These are phyloP conservation scores for Halocaridina rubra DNA, from an alignment of 2,888 invertebrate genomes.

Conservation along the genomic window DNA sequence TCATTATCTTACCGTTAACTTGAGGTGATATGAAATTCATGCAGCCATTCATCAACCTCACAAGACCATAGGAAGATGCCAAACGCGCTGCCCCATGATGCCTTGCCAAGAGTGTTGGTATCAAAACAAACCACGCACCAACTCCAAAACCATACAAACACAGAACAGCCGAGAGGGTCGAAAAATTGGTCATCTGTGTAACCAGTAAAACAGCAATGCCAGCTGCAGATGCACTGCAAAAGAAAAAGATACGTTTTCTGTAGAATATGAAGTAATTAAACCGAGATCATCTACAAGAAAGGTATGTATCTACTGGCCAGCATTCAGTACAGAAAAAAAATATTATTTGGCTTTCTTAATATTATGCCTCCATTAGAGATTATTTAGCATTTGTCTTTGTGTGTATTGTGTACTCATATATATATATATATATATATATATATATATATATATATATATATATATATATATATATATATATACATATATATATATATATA, in stretches of 20 bases:
- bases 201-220: constrained; percentile 77
- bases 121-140: constrained; percentile 82
- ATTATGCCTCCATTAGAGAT: too few relatives aligned
- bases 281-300: too few relatives aligned
- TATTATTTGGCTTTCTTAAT: too few relatives aligned
- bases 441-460: too few relatives aligned
- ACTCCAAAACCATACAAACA: constrained; percentile 79
- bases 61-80: constrained; percentile 80
- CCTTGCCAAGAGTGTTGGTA: constrained; percentile 80
- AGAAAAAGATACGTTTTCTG: constrained; percentile 14
- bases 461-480: too few relatives aligned
- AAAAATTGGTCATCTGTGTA: constrained; percentile 76
- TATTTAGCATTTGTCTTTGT: too few relatives aligned
- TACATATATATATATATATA: too few relatives aligned
- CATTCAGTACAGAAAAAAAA: not conserved
- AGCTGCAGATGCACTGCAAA: constrained; percentile 76
- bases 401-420: too few relatives aligned
- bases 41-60: constrained; percentile 81
- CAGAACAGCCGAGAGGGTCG: constrained; percentile 76
- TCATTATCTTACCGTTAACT: constrained; percentile 46
- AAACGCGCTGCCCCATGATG: constrained; percentile 81
- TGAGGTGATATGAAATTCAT: constrained; percentile 62
- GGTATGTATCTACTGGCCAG: not conserved
- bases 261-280: too few relatives aligned
- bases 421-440: too few relatives aligned